Conservation (phyloP, 1,140 invertebrate genomes). For the Drosophila ironensis region DNA sequence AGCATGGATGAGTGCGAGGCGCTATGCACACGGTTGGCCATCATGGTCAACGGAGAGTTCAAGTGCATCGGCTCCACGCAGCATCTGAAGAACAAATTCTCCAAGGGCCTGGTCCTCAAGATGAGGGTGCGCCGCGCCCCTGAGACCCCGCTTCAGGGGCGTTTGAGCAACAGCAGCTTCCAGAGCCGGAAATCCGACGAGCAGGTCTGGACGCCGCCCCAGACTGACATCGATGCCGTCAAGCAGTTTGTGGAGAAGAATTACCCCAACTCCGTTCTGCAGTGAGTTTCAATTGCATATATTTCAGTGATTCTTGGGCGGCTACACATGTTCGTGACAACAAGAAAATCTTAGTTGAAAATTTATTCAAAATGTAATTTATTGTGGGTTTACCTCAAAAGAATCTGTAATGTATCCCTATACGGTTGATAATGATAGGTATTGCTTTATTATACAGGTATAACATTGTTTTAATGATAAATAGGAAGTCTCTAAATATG, state of each 20-base stretch:
- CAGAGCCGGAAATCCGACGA: slow-evolving; percentile 23
- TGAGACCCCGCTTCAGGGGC: slow-evolving; percentile 20
- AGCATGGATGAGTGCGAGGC: slow-evolving; percentile 95
- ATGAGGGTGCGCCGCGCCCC: slow-evolving; percentile 60
- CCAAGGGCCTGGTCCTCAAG: slow-evolving; percentile 85
- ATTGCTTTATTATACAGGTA: too few species aligned
- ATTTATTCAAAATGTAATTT: too few species aligned
- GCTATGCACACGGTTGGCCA: slow-evolving; percentile 91
- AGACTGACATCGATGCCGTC: slow-evolving; percentile 56
- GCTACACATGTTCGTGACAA: too few species aligned
- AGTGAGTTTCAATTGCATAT: slow-evolving; percentile 58
- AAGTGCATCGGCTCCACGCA: slow-evolving; percentile 87
- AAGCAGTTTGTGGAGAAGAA: slow-evolving; percentile 82
- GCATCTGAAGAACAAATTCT: slow-evolving; percentile 87
- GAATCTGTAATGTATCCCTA: too few species aligned
- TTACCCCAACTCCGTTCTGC: slow-evolving; percentile 81
- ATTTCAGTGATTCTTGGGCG: too few species aligned
- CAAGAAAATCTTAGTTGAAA: too few species aligned
- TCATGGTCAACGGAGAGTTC: slow-evolving; percentile 93
- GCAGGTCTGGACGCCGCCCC: slow-evolving; percentile 15
- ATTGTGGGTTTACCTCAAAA: too few species aligned
- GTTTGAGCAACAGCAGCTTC: slow-evolving; percentile 25
- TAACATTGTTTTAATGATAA: too few species aligned
- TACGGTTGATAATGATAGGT: too few species aligned
- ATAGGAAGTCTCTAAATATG: too few species aligned